A percentile compares a stretch with the other conserved stretches of the same genome.
phyloP scores from a whole-genome alignment of 2,113 vertebrate species.

The Catagonus wagneri region DNA sequence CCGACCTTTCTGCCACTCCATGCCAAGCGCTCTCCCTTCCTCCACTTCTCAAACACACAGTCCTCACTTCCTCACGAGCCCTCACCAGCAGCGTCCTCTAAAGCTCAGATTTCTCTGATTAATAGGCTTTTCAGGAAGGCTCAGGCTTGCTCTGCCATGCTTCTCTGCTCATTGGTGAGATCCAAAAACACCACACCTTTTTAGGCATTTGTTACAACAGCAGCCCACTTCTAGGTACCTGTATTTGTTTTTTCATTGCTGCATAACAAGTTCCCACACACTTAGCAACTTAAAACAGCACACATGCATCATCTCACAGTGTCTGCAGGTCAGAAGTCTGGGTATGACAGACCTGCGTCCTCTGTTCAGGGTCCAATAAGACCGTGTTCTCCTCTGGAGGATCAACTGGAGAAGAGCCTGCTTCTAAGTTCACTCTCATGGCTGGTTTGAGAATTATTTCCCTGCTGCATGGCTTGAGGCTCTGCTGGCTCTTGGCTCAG shows the following conservation, averaged over 20 bases:
- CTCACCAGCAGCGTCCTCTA: rapidly evolving
- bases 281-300: not conserved
- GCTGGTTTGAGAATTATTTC: not conserved
- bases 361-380: not conserved
- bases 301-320: not conserved
- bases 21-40: not conserved
- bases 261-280: not conserved
- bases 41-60: rapidly evolving
- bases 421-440: no score
- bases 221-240: not conserved
- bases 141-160: not conserved
- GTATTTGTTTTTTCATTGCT: not conserved
- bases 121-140: not conserved
- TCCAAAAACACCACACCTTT: not conserved
- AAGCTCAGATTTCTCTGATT: rapidly evolving
- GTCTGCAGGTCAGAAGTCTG: not conserved
- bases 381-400: not conserved
- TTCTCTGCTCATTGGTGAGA: not conserved
- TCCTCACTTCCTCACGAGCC: not conserved
- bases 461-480: not conserved
- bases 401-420: not conserved
- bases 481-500: not conserved
- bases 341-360: no score
- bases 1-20: not conserved
- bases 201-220: not conserved